Base-by-base conservation (phyloP, 2,888 invertebrate species). In the Melinaea menophilus region DNA sequence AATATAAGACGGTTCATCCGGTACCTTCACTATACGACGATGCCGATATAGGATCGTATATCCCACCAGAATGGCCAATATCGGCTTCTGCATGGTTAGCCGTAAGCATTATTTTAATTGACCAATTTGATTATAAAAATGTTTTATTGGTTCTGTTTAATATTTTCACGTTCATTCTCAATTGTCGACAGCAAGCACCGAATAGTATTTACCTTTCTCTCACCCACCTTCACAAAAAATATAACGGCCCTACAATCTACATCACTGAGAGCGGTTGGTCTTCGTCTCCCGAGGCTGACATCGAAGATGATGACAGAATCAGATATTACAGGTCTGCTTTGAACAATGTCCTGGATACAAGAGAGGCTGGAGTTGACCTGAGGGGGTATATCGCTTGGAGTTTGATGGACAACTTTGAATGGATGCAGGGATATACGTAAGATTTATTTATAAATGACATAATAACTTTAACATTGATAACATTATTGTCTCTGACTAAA, bases 321-420 rank as follows among this genome's bases (percentile, higher is more conserved):
- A 64, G 72, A 0, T 92, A 90, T 75, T 81, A 88, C 61, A 78
- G 89, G 64, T 79, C 80, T 0, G 86, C 92, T 7, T 73, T 92
- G 61, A 80, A 85, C 54, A 86, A 82, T 64, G 75, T 86, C 2
- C 70, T 92, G 37, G 81, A 90, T 47, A 79, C 85, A 0, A 69
- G 92, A 7, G 86, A 90, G 5, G 89, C 85, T 22, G 90, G 89
- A 0, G 83, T 90, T 31, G 79, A 86, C 37, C 80, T 92, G 0
- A 80, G 77, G 59, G 93, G 92, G 0, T 94, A 93, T 77, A 91
- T 92, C 63, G 90, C 90, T 2, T 93, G 94, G 93, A 92, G 92
- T 63, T 78, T 94, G 2, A 85, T 94, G 84, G 94, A 94, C 72
- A 93, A 93, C 74, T 92, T 93, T 70, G 93, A 94, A 76, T 94